Percentiles rank a stretch among this genome's conserved stretches.
These are phyloP conservation scores for Spilarctia lutea DNA, from an alignment of 2,888 invertebrate species.

Conservation along the genomic window DNA sequence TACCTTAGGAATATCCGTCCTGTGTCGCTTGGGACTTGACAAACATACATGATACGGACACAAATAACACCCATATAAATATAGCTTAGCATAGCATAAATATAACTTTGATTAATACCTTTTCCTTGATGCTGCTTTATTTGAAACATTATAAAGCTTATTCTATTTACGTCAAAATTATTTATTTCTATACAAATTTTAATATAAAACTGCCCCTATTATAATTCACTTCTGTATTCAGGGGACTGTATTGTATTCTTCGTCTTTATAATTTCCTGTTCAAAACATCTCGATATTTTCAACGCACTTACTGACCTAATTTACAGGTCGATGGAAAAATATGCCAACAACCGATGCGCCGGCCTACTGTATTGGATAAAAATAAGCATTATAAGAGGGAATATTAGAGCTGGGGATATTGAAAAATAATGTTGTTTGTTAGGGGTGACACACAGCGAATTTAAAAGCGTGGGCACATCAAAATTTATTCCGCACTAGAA, in stretches of 20 bases:
- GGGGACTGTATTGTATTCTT: conserved; percentile 1
- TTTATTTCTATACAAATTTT: not conserved
- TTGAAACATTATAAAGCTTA: not conserved
- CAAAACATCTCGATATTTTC: conserved; percentile 48
- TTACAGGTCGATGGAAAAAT: conserved; percentile 30
- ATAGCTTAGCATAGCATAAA: no score
- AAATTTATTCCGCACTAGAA: no score
- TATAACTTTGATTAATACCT: not conserved
- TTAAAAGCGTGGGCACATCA: no score
- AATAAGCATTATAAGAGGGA: not conserved
- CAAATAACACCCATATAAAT: no score
- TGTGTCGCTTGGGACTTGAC: no score
- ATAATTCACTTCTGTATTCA: not conserved
- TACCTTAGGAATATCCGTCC: no score
- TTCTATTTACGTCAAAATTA: not conserved
- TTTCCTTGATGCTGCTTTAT: not conserved
- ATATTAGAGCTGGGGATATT: not conserved
- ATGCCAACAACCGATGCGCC: conserved; percentile 4
- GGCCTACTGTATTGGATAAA: not conserved
- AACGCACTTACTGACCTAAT: conserved; percentile 62
- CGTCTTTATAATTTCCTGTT: conserved; percentile 49
- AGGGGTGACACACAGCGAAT: not conserved
- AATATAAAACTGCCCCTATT: not conserved
- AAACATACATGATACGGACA: no score
- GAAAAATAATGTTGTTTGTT: not conserved